These are phyloP conservation scores for Indri indri DNA, from an alignment of 2,113 vertebrate species.

Conservation along the genomic window DNA sequence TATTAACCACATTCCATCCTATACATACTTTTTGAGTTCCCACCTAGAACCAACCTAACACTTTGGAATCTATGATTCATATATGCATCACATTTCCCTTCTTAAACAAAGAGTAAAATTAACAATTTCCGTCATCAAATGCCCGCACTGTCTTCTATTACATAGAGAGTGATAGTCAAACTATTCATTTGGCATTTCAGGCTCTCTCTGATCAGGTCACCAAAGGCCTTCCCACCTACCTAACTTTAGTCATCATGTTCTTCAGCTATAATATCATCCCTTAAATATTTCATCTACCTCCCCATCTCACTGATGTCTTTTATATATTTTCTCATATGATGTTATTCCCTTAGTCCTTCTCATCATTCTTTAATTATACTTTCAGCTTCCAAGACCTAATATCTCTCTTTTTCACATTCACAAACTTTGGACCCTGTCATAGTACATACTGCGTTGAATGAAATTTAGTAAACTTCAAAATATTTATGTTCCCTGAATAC, in stretches of 20 bases:
- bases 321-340: not conserved
- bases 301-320: not conserved
- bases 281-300: not conserved
- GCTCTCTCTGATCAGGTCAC: not conserved
- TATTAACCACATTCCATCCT: too few relatives aligned
- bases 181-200: not conserved
- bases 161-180: not conserved
- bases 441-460: not conserved
- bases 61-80: not conserved
- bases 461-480: not conserved
- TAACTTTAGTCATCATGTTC: not conserved
- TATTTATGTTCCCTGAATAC: not conserved
- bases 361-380: not conserved
- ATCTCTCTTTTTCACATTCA: not conserved
- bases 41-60: too few relatives aligned
- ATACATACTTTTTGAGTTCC: too few relatives aligned
- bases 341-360: not conserved
- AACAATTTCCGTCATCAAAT: not conserved
- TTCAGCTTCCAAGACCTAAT: not conserved
- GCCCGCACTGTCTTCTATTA: not conserved
- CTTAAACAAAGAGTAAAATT: not conserved
- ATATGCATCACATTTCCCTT: not conserved
- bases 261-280: not conserved
- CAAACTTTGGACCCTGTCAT: not conserved
- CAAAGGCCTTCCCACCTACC: not conserved